Base-by-base conservation (phyloP, 2,797 vertebrate genomes). In the Gobio occitaniae region DNA sequence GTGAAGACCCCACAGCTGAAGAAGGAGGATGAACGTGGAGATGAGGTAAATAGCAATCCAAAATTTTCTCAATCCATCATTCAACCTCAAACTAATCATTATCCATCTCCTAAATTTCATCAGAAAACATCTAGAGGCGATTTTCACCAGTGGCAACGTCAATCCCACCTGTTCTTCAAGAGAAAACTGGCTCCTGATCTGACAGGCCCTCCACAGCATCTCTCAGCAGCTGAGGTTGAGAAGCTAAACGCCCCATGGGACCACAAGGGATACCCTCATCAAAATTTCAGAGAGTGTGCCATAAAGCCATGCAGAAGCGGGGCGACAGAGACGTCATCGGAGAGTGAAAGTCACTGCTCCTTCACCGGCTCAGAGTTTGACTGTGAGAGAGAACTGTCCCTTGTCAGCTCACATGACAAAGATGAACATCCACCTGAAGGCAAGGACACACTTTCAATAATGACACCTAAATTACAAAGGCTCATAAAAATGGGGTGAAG, bases 181-280 rank as follows among this genome's bases (percentile, higher is more conserved):
- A 87, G 48, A 29, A 87, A 87, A 50, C 78, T 74, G 19, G 84
- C 88, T 1, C 56, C 89, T 25, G 91, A 90, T 76, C 61, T 89
- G 36, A 75, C 86, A 21, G 88, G 87, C 63, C 93, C 93, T 6
- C 91, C 89, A 4, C 88, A 89, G 47, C 87, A 90, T 32, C 94
- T 95, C 17, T 94, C 94, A 2, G 87, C 86, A 44, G 93, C 95
- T 56, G 95, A 96, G 87, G 91, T 96, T 17, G 88, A 86, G 47
- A 93, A 91, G 87, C 74, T 96, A 11, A 93, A 92, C 79, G 44
- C 65, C 82, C 80, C 90, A 54, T 15, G 25, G 21, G 84, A 91
- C 36, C 80, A 70, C 63, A 82, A 82, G 65, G 56, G n/a, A 21
- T 12, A 21, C 29, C 36, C 38, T 11, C 36, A 56, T 70, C 63